These are phyloP conservation scores for Rhizoglyphus robini DNA, from an alignment of 1,140 invertebrate genomes.

Conservation along the genomic window DNA sequence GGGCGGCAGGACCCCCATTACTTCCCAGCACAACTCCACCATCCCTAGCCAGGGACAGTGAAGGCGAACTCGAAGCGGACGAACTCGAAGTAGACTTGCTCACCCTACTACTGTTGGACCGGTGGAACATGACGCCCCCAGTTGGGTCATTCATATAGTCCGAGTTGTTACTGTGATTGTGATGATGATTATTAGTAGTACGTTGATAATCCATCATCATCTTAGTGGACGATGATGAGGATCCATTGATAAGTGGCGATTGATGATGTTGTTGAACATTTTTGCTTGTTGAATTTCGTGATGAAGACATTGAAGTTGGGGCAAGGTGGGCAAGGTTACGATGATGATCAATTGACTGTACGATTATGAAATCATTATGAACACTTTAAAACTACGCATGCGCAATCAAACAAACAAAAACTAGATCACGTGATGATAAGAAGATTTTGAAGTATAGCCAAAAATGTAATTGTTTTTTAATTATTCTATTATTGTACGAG, in stretches of 20 bases:
- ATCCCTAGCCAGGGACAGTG: neutral
- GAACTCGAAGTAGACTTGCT: neutral
- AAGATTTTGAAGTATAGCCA: too few relatives aligned
- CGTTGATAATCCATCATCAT: neutral
- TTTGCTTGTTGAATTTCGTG: neutral
- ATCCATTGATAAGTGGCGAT: slow-evolving; percentile 2
- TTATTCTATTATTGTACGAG: too few relatives aligned
- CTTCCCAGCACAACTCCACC: neutral
- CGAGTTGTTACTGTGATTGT: neutral
- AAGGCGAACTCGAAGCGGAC: neutral
- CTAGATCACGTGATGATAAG: too few relatives aligned
- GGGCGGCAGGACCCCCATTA: neutral
- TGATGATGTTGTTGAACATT: neutral
- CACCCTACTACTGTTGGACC: neutral
- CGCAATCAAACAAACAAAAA: too few relatives aligned
- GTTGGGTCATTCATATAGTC: neutral
- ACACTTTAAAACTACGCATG: too few relatives aligned
- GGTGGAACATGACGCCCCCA: neutral
- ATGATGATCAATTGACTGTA: too few relatives aligned
- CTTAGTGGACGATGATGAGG: neutral
- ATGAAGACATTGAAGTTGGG: neutral
- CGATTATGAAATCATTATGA: too few relatives aligned
- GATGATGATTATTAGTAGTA: neutral
- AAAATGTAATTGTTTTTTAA: too few relatives aligned
- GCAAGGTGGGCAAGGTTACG: neutral